Evolutionary conservation across 2,797 vertebrate genomes (phyloP), one percentile per base, ranked within the genome.

Genomic region (Tarsius wallacei): DNA sequence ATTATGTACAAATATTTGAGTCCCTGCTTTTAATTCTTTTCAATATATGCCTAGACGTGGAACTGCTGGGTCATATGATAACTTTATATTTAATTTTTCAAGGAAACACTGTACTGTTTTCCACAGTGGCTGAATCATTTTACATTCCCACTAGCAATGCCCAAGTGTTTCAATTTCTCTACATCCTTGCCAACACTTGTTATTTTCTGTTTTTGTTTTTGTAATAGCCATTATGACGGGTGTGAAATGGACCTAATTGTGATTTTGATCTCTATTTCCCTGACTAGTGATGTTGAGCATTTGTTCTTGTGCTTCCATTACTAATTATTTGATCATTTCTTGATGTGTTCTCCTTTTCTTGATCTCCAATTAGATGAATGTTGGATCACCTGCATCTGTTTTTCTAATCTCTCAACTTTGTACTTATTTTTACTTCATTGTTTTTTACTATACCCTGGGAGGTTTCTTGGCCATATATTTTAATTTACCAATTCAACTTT

Each of bases 401-500:
- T n/a, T 94, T 87, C 21, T 3, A 90, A 24, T 70, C 33, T 87
- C 90, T 96, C 57, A 76, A 80, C 86, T 93, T 91, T 85, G 66
- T 28, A 66, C 28, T 64, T 87, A 66, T 88, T 89, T 96, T 94
- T 21, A 93, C 59, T 94, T 90, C 64, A 61, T 88, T 95, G 59
- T 92, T 93, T 95, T 96, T 96, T 78, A 90, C 59, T 89, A 63
- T 33, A 47, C 51, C 28, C 68, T 76, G n/a, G 51, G 96, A 94
- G 51, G 94, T 91, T 94, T 97, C 63, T 93, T 94, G 91, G 86
- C 64, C 47, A 77, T 33, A 74, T 91, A 97, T 93, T 96, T 94
- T 89, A 90, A 84, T 95, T 95, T 94, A 90, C 80, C 68, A 96
- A 76, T 26, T 96, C 93, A 82, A 76, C 90, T 87, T 94, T 97